These are phyloP conservation scores for Garra rufa DNA, from an alignment of 2,113 vertebrate species.

Conservation along the genomic window DNA sequence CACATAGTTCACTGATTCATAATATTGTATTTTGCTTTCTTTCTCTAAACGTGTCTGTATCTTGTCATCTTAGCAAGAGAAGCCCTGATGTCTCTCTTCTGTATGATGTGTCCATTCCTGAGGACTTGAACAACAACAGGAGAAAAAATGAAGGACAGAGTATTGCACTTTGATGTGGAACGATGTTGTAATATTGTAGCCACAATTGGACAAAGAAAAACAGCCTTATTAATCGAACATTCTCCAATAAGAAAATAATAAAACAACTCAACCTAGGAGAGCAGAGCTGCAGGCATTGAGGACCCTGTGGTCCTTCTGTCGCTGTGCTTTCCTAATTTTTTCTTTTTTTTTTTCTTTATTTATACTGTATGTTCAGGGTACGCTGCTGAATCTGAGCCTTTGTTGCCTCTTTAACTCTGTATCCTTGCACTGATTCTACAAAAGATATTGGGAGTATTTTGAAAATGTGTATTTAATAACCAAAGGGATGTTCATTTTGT, in stretches of 20 bases:
- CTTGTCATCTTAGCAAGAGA: slow-evolving; percentile 54
- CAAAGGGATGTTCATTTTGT: background rate
- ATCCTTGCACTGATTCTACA: slow-evolving; percentile 13
- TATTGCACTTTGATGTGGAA: slow-evolving; percentile 34
- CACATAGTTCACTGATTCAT: background rate
- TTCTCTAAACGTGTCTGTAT: background rate
- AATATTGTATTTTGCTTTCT: too few relatives aligned
- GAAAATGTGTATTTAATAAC: background rate
- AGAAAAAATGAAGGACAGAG: background rate
- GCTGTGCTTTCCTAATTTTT: background rate
- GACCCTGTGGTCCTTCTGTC: background rate
- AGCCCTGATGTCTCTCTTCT: slow-evolving; percentile 53
- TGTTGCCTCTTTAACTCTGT: background rate
- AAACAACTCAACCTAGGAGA: background rate
- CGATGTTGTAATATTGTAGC: background rate
- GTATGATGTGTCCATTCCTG: background rate
- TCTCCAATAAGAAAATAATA: background rate
- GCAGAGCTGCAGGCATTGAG: background rate
- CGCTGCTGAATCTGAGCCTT: slow-evolving; percentile 23
- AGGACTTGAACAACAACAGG: background rate
- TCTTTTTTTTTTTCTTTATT: slow-evolving; percentile 1
- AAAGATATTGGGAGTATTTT: background rate
- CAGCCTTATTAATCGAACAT: background rate
- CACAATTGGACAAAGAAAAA: background rate
- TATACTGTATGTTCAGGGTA: background rate